Evolutionary conservation across 2,888 invertebrate species (phyloP).

Genomic region (Eumerus sabulonum): DNA sequence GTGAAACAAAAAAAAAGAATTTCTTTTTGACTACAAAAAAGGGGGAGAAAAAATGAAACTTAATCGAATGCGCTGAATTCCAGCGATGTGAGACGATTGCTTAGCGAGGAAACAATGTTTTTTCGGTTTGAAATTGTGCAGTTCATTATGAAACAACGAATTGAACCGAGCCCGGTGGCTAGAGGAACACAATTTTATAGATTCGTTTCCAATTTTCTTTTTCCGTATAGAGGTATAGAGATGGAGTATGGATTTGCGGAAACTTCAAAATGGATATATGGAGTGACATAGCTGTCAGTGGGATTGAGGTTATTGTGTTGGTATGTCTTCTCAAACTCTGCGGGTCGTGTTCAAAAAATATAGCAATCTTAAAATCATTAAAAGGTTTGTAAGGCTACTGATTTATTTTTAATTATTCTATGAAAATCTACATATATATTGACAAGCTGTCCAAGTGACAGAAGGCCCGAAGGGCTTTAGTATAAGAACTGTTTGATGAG

Average conservation of each 20-base stretch:
- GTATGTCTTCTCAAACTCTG: no score
- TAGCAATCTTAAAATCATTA: background rate
- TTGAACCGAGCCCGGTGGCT: background rate
- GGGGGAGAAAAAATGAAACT: constrained; percentile 1
- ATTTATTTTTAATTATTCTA: no score
- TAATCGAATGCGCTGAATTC: background rate
- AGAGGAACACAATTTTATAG: background rate
- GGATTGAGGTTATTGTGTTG: no score
- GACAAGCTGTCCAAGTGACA: no score
- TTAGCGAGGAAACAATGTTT: background rate
- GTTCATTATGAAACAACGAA: constrained; percentile 8
- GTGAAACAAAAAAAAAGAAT: no score
- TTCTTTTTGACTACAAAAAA: no score
- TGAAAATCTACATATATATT: no score
- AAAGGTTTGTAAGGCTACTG: constrained; percentile 1
- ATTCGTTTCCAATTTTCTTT: background rate
- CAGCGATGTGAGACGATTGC: background rate
- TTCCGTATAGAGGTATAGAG: no score
- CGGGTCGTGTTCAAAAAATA: background rate
- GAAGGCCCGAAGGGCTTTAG: no score
- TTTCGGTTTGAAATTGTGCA: background rate
- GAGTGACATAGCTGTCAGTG: no score
- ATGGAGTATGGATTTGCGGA: background rate
- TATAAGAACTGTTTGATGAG: no score
- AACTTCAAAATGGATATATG: constrained; percentile 9